Conservation (phyloP, 2,797 vertebrate species). For the Prunella strophiata region DNA sequence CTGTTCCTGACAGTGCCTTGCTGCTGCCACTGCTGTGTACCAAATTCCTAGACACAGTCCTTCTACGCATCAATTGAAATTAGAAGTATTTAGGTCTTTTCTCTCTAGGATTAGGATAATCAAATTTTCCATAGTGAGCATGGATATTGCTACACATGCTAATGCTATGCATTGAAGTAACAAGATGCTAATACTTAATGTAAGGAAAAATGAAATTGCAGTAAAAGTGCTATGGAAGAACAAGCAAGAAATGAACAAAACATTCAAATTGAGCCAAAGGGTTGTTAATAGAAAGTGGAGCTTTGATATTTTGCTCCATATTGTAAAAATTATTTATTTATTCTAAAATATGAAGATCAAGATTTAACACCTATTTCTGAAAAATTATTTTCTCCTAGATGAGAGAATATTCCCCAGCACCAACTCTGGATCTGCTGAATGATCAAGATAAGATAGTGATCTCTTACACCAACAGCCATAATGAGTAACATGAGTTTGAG, state of each 20-base stretch:
- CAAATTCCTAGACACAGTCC: not conserved
- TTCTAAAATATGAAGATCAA: not conserved
- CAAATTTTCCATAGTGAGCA: not conserved
- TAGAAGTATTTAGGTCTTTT: not conserved
- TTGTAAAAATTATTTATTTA: not conserved
- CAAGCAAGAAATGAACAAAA: not conserved
- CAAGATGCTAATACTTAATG: not conserved
- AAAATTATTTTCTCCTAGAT: not conserved
- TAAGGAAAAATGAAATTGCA: not conserved
- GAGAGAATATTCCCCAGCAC: not conserved
- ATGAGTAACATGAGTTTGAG: accelerated
- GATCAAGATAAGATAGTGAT: not conserved
- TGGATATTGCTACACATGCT: not conserved
- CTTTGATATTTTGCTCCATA: not conserved
- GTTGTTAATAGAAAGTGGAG: not conserved
- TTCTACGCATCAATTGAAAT: not conserved
- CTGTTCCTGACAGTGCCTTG: not conserved
- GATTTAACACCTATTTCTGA: not conserved
- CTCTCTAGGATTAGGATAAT: not conserved
- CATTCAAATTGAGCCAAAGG: not conserved
- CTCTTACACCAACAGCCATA: not conserved
- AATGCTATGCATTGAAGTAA: not conserved
- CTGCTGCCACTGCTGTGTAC: not conserved
- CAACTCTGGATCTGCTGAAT: not conserved
- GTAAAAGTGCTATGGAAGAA: not conserved